Percentiles rank a stretch among this genome's conserved stretches.
These are phyloP conservation scores for Ormyrus labotus DNA, from an alignment of 2,888 invertebrate genomes.

Conservation along the genomic window DNA sequence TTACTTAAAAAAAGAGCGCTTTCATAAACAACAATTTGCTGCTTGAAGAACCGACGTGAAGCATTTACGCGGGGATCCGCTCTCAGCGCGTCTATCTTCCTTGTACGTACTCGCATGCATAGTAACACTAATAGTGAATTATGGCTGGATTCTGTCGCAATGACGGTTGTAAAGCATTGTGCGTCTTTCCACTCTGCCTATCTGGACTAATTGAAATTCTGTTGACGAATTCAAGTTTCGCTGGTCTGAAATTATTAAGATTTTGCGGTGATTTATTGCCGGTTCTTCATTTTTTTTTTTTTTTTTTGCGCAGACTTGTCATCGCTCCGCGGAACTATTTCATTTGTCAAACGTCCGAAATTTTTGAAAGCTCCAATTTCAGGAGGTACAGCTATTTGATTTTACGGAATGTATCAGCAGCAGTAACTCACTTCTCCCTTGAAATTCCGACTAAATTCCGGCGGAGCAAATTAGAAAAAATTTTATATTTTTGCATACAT, in stretches of 20 bases:
- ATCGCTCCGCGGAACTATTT: background rate
- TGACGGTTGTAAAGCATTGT: slow-evolving; percentile 53
- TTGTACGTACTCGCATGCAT: slow-evolving; percentile 6
- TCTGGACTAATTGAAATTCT: slow-evolving; percentile 52
- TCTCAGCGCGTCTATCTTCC: slow-evolving; percentile 40
- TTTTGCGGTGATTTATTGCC: slow-evolving; percentile 1
- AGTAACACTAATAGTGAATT: slow-evolving; percentile 54
- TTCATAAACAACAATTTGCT: slow-evolving; percentile 47
- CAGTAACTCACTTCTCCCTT: slow-evolving; percentile 20
- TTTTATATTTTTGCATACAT: background rate
- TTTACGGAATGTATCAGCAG: slow-evolving; percentile 32
- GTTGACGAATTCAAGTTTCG: slow-evolving; percentile 40
- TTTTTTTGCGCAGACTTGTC: background rate
- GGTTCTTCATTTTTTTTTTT: background rate
- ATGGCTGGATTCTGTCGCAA: slow-evolving; percentile 45
- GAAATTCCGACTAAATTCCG: slow-evolving; percentile 11
- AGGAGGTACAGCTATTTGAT: slow-evolving; percentile 31
- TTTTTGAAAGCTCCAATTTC: slow-evolving; percentile 19
- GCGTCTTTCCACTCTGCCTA: slow-evolving; percentile 49
- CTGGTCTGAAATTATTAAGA: slow-evolving; percentile 26
- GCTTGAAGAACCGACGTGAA: slow-evolving; percentile 14
- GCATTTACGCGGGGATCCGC: slow-evolving; percentile 26
- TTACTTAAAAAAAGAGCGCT: background rate
- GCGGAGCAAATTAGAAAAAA: background rate
- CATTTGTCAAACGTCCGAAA: background rate